Percentiles rank a stretch among this genome's conserved stretches.
These are phyloP conservation scores for Phoeniculus purpureus DNA, from an alignment of 2,797 vertebrate species.

Conservation along the genomic window DNA sequence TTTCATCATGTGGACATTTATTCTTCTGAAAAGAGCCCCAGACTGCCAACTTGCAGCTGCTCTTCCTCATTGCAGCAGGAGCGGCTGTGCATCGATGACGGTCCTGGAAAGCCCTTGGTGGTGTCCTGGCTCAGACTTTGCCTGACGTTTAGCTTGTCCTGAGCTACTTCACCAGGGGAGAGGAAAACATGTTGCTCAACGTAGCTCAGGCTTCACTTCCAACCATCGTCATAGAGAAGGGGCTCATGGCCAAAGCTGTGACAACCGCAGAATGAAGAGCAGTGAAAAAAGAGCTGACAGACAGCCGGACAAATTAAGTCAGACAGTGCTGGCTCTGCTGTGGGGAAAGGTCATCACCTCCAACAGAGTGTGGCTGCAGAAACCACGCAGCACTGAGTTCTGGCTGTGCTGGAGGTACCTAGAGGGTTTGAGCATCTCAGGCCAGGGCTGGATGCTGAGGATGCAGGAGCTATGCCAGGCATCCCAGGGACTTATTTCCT, in stretches of 20 bases:
- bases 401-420: rapidly evolving
- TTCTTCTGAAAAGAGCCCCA: not conserved
- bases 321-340: not conserved
- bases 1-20: not conserved
- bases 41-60: not conserved
- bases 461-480: not conserved
- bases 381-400: rapidly evolving
- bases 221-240: not conserved
- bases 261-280: not conserved
- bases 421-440: not conserved
- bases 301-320: not conserved
- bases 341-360: not conserved
- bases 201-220: not conserved
- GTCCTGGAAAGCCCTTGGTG: rapidly evolving
- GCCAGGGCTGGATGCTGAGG: not conserved
- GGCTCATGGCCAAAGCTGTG: not conserved
- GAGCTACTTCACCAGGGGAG: not conserved
- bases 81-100: rapidly evolving
- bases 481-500: not conserved
- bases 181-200: not conserved
- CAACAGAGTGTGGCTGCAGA: not conserved
- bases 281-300: rapidly evolving
- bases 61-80: not conserved
- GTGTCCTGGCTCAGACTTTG: not conserved
- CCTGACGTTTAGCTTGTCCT: not conserved